These are phyloP conservation scores for Toxostoma redivivum DNA, from an alignment of 2,113 vertebrate genomes.

Conservation along the genomic window DNA sequence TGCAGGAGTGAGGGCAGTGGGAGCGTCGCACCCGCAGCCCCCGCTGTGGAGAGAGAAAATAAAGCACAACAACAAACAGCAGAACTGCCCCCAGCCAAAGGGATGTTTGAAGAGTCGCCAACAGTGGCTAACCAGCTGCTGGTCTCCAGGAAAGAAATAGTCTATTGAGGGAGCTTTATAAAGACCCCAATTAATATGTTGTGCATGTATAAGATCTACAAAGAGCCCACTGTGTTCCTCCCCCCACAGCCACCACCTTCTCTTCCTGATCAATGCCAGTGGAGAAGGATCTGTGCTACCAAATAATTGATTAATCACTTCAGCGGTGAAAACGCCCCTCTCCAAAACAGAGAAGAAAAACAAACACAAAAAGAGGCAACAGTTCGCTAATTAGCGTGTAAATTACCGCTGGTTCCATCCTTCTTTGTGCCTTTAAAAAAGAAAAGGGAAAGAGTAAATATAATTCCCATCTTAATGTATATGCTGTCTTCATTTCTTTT, in stretches of 20 bases:
- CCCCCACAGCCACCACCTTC: conserved; percentile 58
- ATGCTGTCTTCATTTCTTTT: conserved; percentile 66
- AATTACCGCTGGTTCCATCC: conserved; percentile 77
- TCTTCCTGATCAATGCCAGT: conserved; percentile 51
- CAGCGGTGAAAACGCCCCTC: conserved; percentile 62
- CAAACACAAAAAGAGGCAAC: conserved; percentile 69
- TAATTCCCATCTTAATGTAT: conserved; percentile 56
- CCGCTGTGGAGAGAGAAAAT: conserved; percentile 28
- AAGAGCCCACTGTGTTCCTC: conserved; percentile 76
- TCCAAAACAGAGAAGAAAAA: conserved; percentile 69
- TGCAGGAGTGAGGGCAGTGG: neutral
- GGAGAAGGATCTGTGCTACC: conserved; percentile 67
- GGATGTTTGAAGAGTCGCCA: conserved; percentile 71
- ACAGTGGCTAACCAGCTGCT: conserved; percentile 73
- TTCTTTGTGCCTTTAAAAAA: conserved; percentile 60
- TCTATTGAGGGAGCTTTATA: conserved; percentile 73
- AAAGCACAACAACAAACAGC: conserved; percentile 56
- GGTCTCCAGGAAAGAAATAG: conserved; percentile 71
- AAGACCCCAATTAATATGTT: conserved; percentile 77
- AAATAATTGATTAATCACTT: conserved; percentile 78
- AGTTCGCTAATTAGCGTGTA: conserved; percentile 73
- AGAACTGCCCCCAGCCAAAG: conserved; percentile 66
- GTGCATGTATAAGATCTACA: conserved; percentile 75
- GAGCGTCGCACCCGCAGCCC: neutral
- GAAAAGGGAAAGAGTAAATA: conserved; percentile 43